phyloP scores from a whole-genome alignment of 2,113 vertebrate species.

The Verasper variegatus region DNA sequence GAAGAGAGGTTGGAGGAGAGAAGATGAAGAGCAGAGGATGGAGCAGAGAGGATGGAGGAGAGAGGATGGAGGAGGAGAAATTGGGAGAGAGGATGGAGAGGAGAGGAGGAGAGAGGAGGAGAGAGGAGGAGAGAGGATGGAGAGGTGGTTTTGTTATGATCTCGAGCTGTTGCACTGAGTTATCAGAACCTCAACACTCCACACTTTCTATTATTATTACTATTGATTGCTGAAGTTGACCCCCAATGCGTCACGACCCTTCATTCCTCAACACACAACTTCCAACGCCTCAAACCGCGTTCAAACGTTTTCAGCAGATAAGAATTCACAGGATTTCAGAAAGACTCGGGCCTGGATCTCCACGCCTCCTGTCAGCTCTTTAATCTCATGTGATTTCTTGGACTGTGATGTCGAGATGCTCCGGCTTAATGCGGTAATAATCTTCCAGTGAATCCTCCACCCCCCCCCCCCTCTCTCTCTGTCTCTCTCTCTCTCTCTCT shows the following conservation, averaged over 20 bases:
- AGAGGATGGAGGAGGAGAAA: too few relatives aligned
- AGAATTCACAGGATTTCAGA: too few relatives aligned
- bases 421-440: conserved; percentile 36
- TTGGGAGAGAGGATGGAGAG: too few relatives aligned
- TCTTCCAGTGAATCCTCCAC: not conserved
- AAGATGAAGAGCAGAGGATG: not conserved
- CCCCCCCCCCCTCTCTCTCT: not conserved
- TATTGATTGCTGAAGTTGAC: not conserved
- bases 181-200: not conserved
- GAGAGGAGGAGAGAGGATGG: too few relatives aligned
- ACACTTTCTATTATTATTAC: not conserved
- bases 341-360: conserved; percentile 10
- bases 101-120: too few relatives aligned
- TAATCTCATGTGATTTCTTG: conserved; percentile 38
- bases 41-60: not conserved
- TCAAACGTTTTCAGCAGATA: too few relatives aligned
- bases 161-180: too few relatives aligned
- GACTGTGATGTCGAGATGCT: conserved; percentile 28
- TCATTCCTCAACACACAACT: not conserved
- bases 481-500: not conserved
- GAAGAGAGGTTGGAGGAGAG: not conserved
- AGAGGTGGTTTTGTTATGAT: not conserved
- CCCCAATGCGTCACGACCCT: not conserved
- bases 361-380: conserved; percentile 11
- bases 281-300: not conserved